Conservation (phyloP, 2,888 invertebrate genomes). For the Gastrophysa polygoni region DNA sequence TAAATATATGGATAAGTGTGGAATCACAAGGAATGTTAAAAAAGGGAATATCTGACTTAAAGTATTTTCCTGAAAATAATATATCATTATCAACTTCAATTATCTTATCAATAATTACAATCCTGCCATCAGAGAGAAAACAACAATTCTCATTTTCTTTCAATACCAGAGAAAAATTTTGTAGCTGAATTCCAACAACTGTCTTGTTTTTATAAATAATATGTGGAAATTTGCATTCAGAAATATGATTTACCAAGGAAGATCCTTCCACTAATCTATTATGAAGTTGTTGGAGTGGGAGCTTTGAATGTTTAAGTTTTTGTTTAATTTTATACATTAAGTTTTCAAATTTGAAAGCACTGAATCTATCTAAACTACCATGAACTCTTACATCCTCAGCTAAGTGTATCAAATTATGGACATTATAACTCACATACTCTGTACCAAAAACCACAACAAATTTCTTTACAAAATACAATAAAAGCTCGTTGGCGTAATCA, state of each 20-base stretch:
- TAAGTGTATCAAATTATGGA: too few relatives aligned
- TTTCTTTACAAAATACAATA: too few relatives aligned
- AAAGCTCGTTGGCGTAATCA: too few relatives aligned
- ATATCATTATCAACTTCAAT: slow-evolving; percentile 2
- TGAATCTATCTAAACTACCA: too few relatives aligned
- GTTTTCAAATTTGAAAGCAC: too few relatives aligned
- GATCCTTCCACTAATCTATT: too few relatives aligned
- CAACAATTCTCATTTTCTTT: slow-evolving; percentile 12
- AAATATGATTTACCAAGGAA: background rate
- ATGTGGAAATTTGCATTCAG: slow-evolving; percentile 3
- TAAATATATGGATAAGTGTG: background rate
- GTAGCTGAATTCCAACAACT: slow-evolving; percentile 5
- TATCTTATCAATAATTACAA: slow-evolving; percentile 17
- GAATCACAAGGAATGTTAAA: slow-evolving; percentile 11
- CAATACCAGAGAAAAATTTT: slow-evolving; percentile 6
- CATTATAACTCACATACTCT: too few relatives aligned
- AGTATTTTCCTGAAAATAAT: slow-evolving; percentile 3
- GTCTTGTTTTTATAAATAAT: slow-evolving; percentile 7
- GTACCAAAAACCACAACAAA: too few relatives aligned
- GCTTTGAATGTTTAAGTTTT: too few relatives aligned
- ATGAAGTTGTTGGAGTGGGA: too few relatives aligned
- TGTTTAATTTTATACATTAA: too few relatives aligned
- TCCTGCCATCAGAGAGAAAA: slow-evolving; percentile 8
- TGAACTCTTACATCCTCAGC: too few relatives aligned
- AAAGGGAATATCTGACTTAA: slow-evolving; percentile 5